Percentiles rank a stretch among this genome's conserved stretches.
These are phyloP conservation scores for Netelia melanura DNA, from an alignment of 2,888 invertebrate species.

Conservation along the genomic window DNA sequence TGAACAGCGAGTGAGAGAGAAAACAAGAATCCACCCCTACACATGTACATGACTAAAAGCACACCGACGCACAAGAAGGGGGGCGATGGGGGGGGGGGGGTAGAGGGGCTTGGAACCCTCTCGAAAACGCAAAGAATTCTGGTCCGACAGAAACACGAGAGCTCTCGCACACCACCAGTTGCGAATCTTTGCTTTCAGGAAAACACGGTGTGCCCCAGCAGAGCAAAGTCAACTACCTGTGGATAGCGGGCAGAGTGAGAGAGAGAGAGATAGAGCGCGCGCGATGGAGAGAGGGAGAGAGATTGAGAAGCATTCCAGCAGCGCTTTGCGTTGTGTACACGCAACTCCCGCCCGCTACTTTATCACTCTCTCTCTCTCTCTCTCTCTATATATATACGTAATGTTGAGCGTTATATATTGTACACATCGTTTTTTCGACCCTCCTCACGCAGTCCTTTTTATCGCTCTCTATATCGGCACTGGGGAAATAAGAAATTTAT, in stretches of 20 bases:
- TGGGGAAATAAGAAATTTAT: slow-evolving; percentile 50
- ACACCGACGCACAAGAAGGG: slow-evolving; percentile 4
- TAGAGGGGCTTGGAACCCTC: slow-evolving; percentile 5
- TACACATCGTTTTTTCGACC: slow-evolving; percentile 34
- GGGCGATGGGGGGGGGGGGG: background rate
- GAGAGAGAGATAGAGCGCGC: slow-evolving; percentile 45
- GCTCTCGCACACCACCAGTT: slow-evolving; percentile 72
- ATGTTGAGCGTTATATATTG: slow-evolving; percentile 4
- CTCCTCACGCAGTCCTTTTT: slow-evolving; percentile 29
- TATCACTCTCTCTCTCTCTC: slow-evolving; percentile 13
- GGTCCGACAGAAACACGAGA: slow-evolving; percentile 37
- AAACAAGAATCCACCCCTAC: slow-evolving; percentile 27
- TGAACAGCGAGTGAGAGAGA: background rate
- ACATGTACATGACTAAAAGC: slow-evolving; percentile 26
- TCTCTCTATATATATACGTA: slow-evolving; percentile 2
- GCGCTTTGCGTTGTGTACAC: slow-evolving; percentile 66
- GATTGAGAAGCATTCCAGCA: slow-evolving; percentile 40
- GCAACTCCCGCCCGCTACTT: slow-evolving; percentile 48
- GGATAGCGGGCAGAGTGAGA: slow-evolving; percentile 70
- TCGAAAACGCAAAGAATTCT: slow-evolving; percentile 47
- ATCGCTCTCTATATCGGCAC: slow-evolving; percentile 49
- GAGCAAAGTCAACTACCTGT: slow-evolving; percentile 82
- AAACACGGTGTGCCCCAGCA: slow-evolving; percentile 73
- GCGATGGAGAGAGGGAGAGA: slow-evolving; percentile 1
- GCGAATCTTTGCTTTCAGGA: slow-evolving; percentile 74